Base-by-base conservation (phyloP, 2,797 vertebrate species). In the Lerista edwardsae region DNA sequence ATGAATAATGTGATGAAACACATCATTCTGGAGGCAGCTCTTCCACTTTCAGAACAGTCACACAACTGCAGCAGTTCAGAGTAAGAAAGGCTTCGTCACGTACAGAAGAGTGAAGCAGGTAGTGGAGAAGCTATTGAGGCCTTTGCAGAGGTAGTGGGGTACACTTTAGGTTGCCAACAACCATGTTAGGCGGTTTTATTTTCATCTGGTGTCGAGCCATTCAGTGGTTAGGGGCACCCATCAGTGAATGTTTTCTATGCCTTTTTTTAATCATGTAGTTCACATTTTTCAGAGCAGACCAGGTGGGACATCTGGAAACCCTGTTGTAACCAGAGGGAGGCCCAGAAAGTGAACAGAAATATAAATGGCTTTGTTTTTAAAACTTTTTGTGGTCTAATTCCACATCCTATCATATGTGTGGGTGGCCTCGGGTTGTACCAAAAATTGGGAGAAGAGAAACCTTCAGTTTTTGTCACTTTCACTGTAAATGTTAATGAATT, bases 321-420 rank as follows among this genome's bases (percentile, higher is more conserved):
- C 39, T 75, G 44, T 55, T 83, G 55, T 3, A 57, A 17, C 34
- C 8, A 61, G 36, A 75, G 44, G 41, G 41, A 75, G 34, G 51
- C 34, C 25, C 36, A 71, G 25, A 82, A 75, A 75, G 10, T 82
- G n/a, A 31, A 75, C 59, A 82, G 34, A 34, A 82, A 82, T 74
- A 62, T 39, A 57, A 21, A 34, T 5, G 34, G 44, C 71, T 69
- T 57, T 80, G 23, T 29, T 71, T 65, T 51, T 44, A 57, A 57
- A 59, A 25, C 1, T 4, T 5, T 4, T 15, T 67, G 73, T 41
- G 73, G 72, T 75, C 34, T 83, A 31, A 11, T 83, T 31, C 73
- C 81, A 83, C 34, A 83, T 75, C 31, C 44, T 67, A 3, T 82
- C 27, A 36, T 73, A 64, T 67, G 44, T 67, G n/a, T 51, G 71